Evolutionary conservation across 2,113 vertebrate species (phyloP), one percentile per base, ranked within the genome.

Genomic region (Neoarius graeffei): DNA sequence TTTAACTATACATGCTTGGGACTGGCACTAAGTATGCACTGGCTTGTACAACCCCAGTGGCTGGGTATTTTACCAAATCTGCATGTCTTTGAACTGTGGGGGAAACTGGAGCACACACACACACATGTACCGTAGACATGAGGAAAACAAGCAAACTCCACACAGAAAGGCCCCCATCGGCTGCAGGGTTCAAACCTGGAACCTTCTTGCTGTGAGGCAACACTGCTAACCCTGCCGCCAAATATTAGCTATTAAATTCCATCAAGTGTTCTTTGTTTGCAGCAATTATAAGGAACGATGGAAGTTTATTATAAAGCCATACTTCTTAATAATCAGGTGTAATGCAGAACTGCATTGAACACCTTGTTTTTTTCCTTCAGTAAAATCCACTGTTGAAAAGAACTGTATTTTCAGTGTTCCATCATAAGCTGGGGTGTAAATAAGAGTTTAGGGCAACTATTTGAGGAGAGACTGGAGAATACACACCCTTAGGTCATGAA

Each of bases 401-500:
- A 42, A 67, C 4, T 62, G 56, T 42, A 50, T 25, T 57, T 10
- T 11, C 76, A 86, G 83, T n/a, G 30, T 48, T 35, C 20, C 57
- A 14, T 83, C 3, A 82, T 83, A 64, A 76, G 71, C 64, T 15
- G 23, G 23, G 71, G 57, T 76, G 48, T 83, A 81, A 35, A 20
- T n/a, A 25, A 48, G 20, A 64, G 54, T 60, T 85, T n/a, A 71
- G 30, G 25, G 64, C 62, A 59, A 42, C 60, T 84, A 74, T 42
- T 42, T 42, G 20, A 25, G 54, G 23, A 42, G 50, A 80, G 67
- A 86, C 50, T 80, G 84, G 62, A 81, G 86, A 89, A 90, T 87
- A 84, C 69, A 9, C 66, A 84, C 83, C 92, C 91, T 91, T 89
- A 64, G 90, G 92, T 90, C 89, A 88, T 74, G 77, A 83, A 81